Conservation (phyloP, 2,113 vertebrate genomes). For the Salvator merianae region DNA sequence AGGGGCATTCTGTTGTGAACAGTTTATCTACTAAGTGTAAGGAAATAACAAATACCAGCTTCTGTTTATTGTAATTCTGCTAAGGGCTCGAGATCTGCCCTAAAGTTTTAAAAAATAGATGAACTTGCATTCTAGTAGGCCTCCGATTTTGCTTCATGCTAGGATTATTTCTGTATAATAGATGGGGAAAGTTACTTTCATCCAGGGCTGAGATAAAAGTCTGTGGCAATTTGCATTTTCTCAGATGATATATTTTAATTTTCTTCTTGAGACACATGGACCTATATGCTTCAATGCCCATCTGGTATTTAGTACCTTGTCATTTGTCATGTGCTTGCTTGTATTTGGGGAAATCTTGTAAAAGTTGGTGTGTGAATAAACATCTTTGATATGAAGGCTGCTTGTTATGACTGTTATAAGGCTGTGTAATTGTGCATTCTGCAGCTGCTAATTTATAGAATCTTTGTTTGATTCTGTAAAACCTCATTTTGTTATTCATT, state of each 20-base stretch:
- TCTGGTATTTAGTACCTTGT: background rate
- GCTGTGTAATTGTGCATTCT: background rate
- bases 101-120: background rate
- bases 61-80: background rate
- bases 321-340: background rate
- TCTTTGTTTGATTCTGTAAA: conserved; percentile 8
- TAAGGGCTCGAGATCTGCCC: background rate
- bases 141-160: background rate
- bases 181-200: background rate
- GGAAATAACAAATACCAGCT: background rate
- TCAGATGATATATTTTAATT: background rate
- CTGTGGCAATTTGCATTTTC: background rate
- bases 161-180: background rate
- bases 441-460: background rate
- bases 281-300: background rate
- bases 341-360: background rate
- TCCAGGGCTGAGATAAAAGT: background rate
- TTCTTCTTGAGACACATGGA: background rate
- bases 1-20: background rate
- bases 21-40: background rate
- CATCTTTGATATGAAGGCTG: too few species aligned
- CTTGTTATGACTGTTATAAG: background rate
- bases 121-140: background rate
- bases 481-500: conserved; percentile 8
- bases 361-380: background rate